phyloP scores from a whole-genome alignment of 2,888 invertebrate species.

The Limnephilus marmoratus region DNA sequence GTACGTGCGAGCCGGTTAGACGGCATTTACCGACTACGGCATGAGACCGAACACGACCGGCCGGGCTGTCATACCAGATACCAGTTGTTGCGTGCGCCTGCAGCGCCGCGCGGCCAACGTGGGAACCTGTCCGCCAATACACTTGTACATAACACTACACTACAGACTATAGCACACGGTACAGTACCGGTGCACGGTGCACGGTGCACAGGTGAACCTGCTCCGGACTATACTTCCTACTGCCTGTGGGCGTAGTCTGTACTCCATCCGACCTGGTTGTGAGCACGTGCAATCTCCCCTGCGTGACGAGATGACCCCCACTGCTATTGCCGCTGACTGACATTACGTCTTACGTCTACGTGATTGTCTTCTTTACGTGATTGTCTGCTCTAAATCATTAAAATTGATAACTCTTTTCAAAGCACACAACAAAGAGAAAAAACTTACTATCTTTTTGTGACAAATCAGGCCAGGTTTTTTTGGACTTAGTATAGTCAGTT shows the following conservation, averaged over 20 bases:
- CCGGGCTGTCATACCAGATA: conserved; percentile 56
- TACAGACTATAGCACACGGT: too few relatives aligned
- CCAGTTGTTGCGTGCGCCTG: conserved; percentile 65
- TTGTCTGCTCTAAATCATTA: conserved; percentile 2
- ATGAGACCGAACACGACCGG: conserved; percentile 34
- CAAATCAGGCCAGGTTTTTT: not conserved
- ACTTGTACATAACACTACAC: not conserved
- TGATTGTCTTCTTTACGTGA: conserved; percentile 55
- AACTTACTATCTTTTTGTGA: not conserved
- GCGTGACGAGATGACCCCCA: conserved; percentile 2
- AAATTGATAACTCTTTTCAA: not conserved
- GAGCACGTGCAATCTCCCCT: not conserved
- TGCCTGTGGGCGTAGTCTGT: too few relatives aligned
- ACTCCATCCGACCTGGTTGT: conserved; percentile 25
- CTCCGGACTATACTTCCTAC: too few relatives aligned
- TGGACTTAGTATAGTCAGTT: not conserved
- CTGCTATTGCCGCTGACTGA: not conserved
- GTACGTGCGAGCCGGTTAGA: conserved; percentile 50
- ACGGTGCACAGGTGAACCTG: conserved; percentile 57
- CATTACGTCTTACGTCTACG: not conserved
- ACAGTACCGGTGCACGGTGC: conserved; percentile 18
- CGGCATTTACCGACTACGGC: conserved; percentile 57
- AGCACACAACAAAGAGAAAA: not conserved
- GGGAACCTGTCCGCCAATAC: conserved; percentile 17
- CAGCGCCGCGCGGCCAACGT: conserved; percentile 52